These are phyloP conservation scores for Graptemys geographica DNA, from an alignment of 2,797 vertebrate genomes.

Conservation along the genomic window DNA sequence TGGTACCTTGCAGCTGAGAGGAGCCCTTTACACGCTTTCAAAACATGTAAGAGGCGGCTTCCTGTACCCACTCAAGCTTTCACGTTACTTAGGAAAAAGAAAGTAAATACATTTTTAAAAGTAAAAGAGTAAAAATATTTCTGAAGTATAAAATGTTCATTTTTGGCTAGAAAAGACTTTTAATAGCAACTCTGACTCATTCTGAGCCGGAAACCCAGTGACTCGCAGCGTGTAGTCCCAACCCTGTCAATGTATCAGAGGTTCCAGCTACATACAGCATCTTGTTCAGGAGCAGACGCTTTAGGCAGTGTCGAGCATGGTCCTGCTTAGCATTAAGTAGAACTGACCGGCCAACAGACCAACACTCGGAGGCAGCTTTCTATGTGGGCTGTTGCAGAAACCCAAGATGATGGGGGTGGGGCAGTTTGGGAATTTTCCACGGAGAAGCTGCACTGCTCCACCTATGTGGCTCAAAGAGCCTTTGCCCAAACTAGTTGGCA, in stretches of 20 bases:
- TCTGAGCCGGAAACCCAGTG: rapidly evolving
- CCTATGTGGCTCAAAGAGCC: rapidly evolving
- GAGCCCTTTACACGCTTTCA: neutral
- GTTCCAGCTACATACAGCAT: rapidly evolving
- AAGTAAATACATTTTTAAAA: neutral
- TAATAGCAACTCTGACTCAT: rapidly evolving
- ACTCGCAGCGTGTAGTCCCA: neutral
- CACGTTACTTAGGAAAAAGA: neutral
- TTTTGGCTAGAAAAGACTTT: neutral
- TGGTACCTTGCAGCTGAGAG: neutral
- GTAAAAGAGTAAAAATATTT: neutral
- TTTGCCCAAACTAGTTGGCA: rapidly evolving
- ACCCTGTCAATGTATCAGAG: neutral
- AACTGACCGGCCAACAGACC: neutral
- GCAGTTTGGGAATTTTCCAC: neutral
- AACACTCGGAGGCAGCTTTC: neutral
- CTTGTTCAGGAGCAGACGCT: rapidly evolving
- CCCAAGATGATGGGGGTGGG: rapidly evolving
- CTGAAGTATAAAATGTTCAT: rapidly evolving
- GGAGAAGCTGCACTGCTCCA: rapidly evolving
- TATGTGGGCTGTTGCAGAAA: neutral
- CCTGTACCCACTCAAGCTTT: neutral
- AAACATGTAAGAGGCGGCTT: neutral
- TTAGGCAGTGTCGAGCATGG: neutral
- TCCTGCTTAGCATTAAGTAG: rapidly evolving